These are phyloP conservation scores for Microtus ochrogaster DNA, from an alignment of 2,113 vertebrate genomes.

Conservation along the genomic window DNA sequence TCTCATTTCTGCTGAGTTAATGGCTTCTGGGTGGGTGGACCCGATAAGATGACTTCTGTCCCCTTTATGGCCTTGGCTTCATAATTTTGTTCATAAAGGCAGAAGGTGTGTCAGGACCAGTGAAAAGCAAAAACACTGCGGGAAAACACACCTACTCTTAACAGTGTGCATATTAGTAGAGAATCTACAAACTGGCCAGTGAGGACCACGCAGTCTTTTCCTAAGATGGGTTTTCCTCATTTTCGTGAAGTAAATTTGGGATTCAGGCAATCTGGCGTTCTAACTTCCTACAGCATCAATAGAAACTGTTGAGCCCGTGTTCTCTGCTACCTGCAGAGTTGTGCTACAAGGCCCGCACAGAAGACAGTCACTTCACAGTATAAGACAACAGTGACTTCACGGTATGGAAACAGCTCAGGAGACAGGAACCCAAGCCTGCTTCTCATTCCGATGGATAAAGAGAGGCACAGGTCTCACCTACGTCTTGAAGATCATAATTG, in stretches of 20 bases:
- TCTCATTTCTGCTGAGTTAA: not conserved
- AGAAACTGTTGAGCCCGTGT: constrained; percentile 2
- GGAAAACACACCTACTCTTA: not conserved
- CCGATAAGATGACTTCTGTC: not conserved
- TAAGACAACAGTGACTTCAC: not conserved
- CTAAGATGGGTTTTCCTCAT: not conserved
- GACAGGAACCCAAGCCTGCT: not conserved
- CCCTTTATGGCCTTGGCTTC: not conserved
- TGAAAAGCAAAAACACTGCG: not conserved
- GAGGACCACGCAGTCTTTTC: not conserved
- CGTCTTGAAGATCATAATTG: not conserved
- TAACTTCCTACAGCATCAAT: not conserved
- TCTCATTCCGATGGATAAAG: not conserved
- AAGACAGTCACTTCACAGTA: not conserved
- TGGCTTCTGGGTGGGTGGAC: not conserved
- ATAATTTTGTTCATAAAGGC: not conserved
- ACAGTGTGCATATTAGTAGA: not conserved
- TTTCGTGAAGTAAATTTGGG: not conserved
- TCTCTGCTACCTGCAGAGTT: not conserved
- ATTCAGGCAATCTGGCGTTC: constrained; percentile 34
- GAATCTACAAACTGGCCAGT: not conserved
- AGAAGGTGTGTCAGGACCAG: not conserved
- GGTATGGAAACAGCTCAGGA: not conserved
- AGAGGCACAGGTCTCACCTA: not conserved
- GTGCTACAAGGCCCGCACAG: not conserved